Base-by-base conservation (phyloP, 2,888 invertebrate genomes). In the Erebia aethiops region DNA sequence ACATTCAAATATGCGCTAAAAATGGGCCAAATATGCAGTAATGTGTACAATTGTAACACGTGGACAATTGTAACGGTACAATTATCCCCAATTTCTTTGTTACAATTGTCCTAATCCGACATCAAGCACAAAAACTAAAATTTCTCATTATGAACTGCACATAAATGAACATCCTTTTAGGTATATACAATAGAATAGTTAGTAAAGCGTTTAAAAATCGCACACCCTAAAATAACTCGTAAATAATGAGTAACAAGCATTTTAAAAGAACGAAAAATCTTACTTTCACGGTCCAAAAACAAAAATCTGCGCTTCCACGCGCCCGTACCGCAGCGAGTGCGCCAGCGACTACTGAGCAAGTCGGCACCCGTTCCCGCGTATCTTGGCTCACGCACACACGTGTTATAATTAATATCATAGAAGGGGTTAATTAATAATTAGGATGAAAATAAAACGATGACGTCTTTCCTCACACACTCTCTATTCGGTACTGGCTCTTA, bases 1-100 rank as follows among this genome's bases (percentile, higher is more conserved):
- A 51, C 51, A 51, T 51, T 51, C 51, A 51, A 51, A 51, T 51
- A 51, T 51, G 51, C 51, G 51, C 51, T 51, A 51, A 51, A 51
- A 51, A 51, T 51, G 51, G 51, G 51, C 51, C 5, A 51, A 51
- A 51, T 51, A 51, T 51, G 51, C 51, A 51, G 51, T 51, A 51
- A 51, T 51, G 51, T 51, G 51, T 51, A 51, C 51, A 51, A 51
- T 51, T 51, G 51, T 51, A 51, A 51, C 51, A 51, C 51, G 51
- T 51, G 51, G 51, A 51, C 51, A 51, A 51, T 51, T 51, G 51
- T 51, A 51, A 51, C 51, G 51, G 51, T 51, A 51, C 51, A 51
- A 51, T 51, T 51, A 51, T 51, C 51, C 51, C 51, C 51, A 51
- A 51, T 51, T 51, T 51, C 51, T 51, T n/a, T 51, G 51, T 51